Evolutionary conservation across 2,113 vertebrate species (phyloP).

Genomic region (Copsychus sechellarum): DNA sequence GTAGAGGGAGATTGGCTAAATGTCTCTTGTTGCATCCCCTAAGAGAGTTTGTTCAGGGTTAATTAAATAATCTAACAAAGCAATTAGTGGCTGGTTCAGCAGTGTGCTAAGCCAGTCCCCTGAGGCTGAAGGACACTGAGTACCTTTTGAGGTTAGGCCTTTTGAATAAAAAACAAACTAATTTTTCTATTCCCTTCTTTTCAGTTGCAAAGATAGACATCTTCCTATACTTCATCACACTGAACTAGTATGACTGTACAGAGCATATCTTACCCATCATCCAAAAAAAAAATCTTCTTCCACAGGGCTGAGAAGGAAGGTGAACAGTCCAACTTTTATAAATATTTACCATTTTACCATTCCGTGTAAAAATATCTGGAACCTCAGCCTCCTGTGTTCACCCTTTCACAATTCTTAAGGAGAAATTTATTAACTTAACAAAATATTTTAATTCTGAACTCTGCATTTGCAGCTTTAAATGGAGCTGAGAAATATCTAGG

Average conservation of each 20-base stretch:
- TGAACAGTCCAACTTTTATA: not conserved
- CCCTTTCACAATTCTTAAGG: not conserved
- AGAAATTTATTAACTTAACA: not conserved
- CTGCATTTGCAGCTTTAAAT: not conserved
- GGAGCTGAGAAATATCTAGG: not conserved
- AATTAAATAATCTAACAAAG: conserved; percentile 45
- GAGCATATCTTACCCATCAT: not conserved
- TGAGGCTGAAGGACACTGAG: not conserved
- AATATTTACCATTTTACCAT: not conserved
- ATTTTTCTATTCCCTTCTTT: not conserved
- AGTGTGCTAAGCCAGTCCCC: not conserved
- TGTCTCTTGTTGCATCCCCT: not conserved
- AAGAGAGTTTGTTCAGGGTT: conserved; percentile 24
- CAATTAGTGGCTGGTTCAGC: not conserved
- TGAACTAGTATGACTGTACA: not conserved
- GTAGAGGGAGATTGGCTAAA: not conserved
- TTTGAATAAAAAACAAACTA: not conserved
- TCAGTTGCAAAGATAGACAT: not conserved
- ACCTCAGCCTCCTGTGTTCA: not conserved
- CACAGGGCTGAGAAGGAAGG: not conserved
- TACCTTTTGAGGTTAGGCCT: not conserved
- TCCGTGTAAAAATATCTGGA: not conserved
- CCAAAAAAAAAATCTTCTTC: not conserved
- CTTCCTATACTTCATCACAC: not conserved
- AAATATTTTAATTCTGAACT: not conserved